These are phyloP conservation scores for Melanaphis sacchari DNA, from an alignment of 1,140 invertebrate species.

Conservation along the genomic window DNA sequence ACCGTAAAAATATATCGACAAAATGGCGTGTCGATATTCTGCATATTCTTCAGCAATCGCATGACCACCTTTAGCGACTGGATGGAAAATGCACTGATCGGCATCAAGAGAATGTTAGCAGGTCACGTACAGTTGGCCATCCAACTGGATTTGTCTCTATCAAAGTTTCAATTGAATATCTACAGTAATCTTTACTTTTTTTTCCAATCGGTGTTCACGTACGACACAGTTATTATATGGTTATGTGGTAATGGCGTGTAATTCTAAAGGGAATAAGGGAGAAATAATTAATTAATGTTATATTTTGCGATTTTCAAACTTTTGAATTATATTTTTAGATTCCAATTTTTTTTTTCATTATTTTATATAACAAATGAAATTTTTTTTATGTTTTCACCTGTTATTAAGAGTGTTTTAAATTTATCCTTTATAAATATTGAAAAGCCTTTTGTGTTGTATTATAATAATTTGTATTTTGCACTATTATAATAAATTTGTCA, in stretches of 20 bases:
- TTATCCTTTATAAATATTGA: not conserved
- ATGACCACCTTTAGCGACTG: not conserved
- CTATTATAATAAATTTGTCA: not conserved
- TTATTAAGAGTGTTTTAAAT: not conserved
- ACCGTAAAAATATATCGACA: not conserved
- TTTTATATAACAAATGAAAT: not conserved
- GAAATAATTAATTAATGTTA: not conserved
- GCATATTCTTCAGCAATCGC: not conserved
- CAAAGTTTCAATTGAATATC: not conserved
- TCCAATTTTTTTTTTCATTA: not conserved
- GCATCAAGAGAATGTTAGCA: not conserved
- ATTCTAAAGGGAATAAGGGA: fast-evolving
- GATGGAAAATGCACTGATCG: not conserved
- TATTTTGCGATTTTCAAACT: not conserved
- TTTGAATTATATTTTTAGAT: not conserved
- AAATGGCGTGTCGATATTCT: not conserved
- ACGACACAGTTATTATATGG: not conserved
- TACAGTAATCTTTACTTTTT: not conserved
- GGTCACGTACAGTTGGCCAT: not conserved
- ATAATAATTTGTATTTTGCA: not conserved
- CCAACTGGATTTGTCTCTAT: not conserved
- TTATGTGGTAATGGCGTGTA: not conserved
- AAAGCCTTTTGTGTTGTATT: not conserved
- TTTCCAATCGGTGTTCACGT: not conserved
- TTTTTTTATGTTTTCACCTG: not conserved